Conservation (phyloP, 2,797 vertebrate species). For the Schizothorax lantsangensis region DNA sequence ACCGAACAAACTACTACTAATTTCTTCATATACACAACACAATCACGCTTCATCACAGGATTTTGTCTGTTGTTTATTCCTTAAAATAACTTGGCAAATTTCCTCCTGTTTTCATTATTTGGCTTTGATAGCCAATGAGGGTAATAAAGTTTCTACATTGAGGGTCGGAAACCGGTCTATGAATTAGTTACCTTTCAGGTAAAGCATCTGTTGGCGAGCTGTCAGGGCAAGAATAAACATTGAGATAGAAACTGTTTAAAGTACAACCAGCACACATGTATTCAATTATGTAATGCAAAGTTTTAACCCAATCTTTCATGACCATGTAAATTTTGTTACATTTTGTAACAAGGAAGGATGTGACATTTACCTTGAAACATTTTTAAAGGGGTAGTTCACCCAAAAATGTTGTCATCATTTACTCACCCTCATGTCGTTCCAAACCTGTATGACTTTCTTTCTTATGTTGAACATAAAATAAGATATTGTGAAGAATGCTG, state of each 20-base stretch:
- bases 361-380: neutral
- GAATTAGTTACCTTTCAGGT: neutral
- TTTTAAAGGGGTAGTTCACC: neutral
- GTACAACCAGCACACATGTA: neutral
- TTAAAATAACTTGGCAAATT: neutral
- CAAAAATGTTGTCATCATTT: neutral
- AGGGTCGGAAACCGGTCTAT: neutral
- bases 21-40: conserved; percentile 25
- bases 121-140: neutral
- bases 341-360: neutral
- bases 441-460: neutral
- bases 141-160: neutral
- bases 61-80: neutral
- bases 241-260: neutral
- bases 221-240: neutral
- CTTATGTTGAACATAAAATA: neutral
- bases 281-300: neutral
- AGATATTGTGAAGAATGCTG: neutral
- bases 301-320: neutral
- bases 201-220: neutral
- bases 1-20: neutral
- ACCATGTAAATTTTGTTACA: neutral
- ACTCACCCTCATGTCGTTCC: neutral
- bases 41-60: neutral
- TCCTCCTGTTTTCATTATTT: neutral